A percentile compares a stretch with the other conserved stretches of the same genome.
These are phyloP conservation scores for Tragopan temminckii DNA, from an alignment of 2,797 vertebrate species.

Conservation along the genomic window DNA sequence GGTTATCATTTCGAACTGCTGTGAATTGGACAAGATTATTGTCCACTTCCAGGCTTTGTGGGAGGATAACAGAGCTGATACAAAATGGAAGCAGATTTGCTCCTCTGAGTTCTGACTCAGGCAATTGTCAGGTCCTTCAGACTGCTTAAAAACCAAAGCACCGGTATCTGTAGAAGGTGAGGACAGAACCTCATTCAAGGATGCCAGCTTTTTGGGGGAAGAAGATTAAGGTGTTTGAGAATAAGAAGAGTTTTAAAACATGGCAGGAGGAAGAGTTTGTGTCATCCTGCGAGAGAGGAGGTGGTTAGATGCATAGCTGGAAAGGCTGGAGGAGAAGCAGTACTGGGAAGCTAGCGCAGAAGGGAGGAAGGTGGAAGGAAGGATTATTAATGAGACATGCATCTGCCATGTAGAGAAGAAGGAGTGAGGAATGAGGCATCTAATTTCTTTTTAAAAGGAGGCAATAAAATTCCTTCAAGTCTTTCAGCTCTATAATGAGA, in stretches of 20 bases:
- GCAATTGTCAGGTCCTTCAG: neutral
- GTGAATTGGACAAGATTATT: neutral
- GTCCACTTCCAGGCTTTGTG: neutral
- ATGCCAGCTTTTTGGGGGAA: neutral
- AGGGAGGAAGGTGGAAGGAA: neutral
- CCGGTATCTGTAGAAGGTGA: neutral
- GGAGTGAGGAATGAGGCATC: neutral
- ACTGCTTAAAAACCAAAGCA: neutral
- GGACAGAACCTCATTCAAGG: neutral
- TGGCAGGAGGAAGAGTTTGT: neutral
- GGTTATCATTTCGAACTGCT: neutral
- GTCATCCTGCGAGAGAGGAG: neutral
- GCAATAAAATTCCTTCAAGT: neutral
- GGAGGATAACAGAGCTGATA: neutral
- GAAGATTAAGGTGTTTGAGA: neutral
- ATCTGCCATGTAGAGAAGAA: neutral
- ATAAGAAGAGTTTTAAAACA: neutral
- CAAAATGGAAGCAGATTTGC: neutral
- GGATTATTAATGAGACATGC: neutral
- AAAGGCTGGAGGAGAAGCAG: neutral
- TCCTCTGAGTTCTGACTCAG: neutral
- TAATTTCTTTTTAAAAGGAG: neutral
- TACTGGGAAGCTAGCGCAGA: neutral
- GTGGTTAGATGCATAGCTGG: neutral
- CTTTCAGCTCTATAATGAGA: neutral